A percentile compares a stretch with the other conserved stretches of the same genome.
These are phyloP conservation scores for Recurvirostra avosetta DNA, from an alignment of 2,113 vertebrate species.

Conservation along the genomic window DNA sequence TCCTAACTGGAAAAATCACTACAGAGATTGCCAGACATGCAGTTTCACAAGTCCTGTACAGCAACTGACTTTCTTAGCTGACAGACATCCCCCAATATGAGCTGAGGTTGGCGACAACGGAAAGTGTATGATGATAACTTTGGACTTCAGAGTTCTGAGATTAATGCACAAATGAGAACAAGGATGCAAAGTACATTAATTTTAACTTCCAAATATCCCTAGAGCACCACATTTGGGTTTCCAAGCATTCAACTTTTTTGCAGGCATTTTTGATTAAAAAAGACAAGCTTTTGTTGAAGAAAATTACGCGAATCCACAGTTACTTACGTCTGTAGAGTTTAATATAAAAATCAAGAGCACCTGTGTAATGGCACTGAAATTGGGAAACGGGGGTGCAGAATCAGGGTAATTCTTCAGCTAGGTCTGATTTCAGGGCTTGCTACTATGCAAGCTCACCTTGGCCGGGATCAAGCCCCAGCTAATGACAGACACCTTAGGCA, in stretches of 20 bases:
- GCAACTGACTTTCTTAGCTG: neutral
- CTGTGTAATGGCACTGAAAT: neutral
- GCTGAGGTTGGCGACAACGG: neutral
- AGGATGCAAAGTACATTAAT: neutral
- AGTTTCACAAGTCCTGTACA: neutral
- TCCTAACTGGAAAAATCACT: neutral
- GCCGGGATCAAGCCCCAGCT: neutral
- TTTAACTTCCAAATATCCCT: neutral
- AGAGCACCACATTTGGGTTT: neutral
- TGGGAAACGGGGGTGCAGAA: neutral
- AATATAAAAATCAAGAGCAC: neutral
- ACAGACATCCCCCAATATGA: neutral
- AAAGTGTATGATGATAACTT: neutral
- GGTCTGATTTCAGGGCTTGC: neutral
- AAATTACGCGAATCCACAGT: neutral
- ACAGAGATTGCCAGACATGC: neutral
- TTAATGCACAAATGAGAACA: neutral
- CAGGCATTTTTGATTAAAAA: neutral
- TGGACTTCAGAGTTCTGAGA: neutral
- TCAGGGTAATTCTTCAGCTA: neutral
- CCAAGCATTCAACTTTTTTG: neutral
- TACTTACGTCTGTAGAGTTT: neutral
- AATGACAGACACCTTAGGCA: conserved; percentile 36
- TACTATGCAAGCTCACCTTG: neutral
- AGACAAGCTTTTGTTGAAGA: neutral